Conservation (phyloP, 1,140 invertebrate species). For the Ridgeia piscesae region DNA sequence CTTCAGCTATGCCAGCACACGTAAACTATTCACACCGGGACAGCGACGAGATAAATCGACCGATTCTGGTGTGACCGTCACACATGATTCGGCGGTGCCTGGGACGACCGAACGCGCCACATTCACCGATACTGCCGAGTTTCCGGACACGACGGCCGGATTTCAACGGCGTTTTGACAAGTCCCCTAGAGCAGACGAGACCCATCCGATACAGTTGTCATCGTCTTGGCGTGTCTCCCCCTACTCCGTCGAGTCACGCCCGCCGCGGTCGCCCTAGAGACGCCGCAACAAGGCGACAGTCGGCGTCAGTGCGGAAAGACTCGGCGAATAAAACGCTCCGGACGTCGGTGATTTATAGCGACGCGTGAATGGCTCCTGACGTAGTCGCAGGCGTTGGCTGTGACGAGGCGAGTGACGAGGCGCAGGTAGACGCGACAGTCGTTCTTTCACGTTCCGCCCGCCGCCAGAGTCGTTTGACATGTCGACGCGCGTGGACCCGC, state of each 20-base stretch:
- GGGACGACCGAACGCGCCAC: too few relatives aligned
- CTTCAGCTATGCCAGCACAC: too few relatives aligned
- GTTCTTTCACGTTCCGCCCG: background rate
- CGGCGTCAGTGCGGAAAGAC: background rate
- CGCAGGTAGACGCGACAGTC: background rate
- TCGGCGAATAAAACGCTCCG: background rate
- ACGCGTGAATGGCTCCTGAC: background rate
- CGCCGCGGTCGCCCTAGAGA: background rate
- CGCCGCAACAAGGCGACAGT: background rate
- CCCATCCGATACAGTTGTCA: background rate
- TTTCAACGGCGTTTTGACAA: background rate
- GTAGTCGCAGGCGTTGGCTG: too few relatives aligned
- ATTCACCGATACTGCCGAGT: too few relatives aligned
- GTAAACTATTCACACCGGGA: too few relatives aligned
- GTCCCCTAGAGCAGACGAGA: background rate
- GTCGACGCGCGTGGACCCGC: background rate
- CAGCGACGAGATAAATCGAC: too few relatives aligned
- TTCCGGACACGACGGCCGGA: too few relatives aligned
- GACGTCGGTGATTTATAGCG: background rate
- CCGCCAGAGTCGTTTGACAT: background rate
- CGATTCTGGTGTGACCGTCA: too few relatives aligned
- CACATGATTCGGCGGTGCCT: too few relatives aligned
- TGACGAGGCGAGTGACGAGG: background rate
- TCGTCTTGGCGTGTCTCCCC: background rate
- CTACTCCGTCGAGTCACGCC: background rate